Percentiles rank a stretch among this genome's conserved stretches.
phyloP scores from a whole-genome alignment of 2,888 invertebrate genomes.

The Lithodes maja region DNA sequence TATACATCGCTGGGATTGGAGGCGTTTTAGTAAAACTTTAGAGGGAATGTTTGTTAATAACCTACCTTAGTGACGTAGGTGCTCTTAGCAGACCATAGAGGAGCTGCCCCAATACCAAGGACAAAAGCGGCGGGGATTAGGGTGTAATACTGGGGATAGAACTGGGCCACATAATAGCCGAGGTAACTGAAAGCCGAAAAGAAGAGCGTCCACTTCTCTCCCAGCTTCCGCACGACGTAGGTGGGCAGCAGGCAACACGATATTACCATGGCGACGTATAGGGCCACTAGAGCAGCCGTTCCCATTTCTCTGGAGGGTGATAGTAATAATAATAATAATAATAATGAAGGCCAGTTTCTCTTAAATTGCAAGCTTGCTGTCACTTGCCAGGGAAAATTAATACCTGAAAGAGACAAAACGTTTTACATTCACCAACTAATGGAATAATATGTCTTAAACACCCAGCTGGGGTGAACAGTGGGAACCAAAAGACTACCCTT shows the following conservation, averaged over 20 bases:
- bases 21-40: no score
- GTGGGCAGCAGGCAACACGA: conserved; percentile 18
- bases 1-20: no score
- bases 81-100: conserved; percentile 16
- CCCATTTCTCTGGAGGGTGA: background rate
- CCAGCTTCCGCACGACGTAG: background rate
- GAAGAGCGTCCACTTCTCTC: conserved; percentile 16
- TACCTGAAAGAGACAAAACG: no score
- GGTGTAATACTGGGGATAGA: background rate
- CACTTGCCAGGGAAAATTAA: no score
- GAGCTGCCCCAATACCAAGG: background rate
- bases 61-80: conserved; percentile 24
- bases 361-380: no score
- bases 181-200: background rate
- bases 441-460: no score
- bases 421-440: no score
- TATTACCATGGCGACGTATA: conserved; percentile 2
- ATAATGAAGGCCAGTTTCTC: no score
- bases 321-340: background rate
- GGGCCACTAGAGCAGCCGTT: background rate
- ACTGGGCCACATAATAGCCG: background rate
- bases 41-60: no score
- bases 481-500: no score
- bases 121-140: background rate
- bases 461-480: no score